Base-by-base conservation (phyloP, 2,888 invertebrate species). In the Drosophila hamatofila region DNA sequence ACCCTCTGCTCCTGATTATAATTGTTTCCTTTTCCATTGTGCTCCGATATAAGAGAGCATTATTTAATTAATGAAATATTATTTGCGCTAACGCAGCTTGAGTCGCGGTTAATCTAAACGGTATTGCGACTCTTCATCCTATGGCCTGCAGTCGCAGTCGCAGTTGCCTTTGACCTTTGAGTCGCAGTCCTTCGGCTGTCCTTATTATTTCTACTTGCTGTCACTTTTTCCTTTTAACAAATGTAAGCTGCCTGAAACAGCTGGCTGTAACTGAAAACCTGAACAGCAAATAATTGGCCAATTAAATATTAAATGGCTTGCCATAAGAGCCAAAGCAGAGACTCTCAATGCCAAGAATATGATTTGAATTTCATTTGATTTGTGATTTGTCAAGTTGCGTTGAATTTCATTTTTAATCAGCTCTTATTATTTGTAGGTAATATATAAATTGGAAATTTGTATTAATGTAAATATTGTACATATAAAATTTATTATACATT, bases 121-220 rank as follows among this genome's bases (percentile, higher is more conserved):
- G 30, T 30, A 25, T 25, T 39, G n/a, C 27, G 25, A 52, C 39
- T 33, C 35, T 11, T 52, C 18, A 25, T 16, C 41, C 49, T 35
- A 21, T 39, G 42, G 39, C 51, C 8, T 23, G 12, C 21, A 23
- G 5, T 21, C 54, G 60, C 55, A 61, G 37, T 54, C 49, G 57
- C 55, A 61, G 37, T 57, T 70, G 55, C 72, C 55, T 71, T 65
- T 78, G 75, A 75, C 71, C 77, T 61, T 67, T 58, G 3, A 18
- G 52, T 16, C 27, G 16, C n/a, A 18, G 35, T 27, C 39, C 52
- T 18, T 37, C 8, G 18, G 14, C 12, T 37, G 44, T 18, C 49
- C 35, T 12, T 46, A 21, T 18, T 48, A 11, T 37, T 48, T 54
- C 51, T 5, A 23, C 44, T 44, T n/a, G 25, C 33, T 33, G 33